These are phyloP conservation scores for Lacerta viridis DNA, from an alignment of 2,797 vertebrate species.

Conservation along the genomic window DNA sequence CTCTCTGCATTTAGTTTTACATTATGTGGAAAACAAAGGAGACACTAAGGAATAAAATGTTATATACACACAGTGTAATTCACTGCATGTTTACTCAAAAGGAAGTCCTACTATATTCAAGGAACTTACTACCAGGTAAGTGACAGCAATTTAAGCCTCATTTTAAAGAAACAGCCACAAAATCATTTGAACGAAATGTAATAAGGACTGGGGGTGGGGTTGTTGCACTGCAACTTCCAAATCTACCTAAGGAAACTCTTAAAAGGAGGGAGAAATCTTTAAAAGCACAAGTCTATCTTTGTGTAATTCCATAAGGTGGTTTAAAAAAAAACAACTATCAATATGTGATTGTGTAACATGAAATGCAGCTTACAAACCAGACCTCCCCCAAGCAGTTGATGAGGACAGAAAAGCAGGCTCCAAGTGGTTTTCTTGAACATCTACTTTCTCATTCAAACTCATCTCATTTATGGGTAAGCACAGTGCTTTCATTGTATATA, in stretches of 20 bases:
- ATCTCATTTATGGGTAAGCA: slow-evolving; percentile 64
- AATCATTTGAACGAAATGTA: slow-evolving; percentile 15
- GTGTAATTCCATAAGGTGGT: slow-evolving; percentile 28
- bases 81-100: background rate
- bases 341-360: slow-evolving; percentile 64
- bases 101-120: background rate
- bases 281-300: slow-evolving; percentile 64
- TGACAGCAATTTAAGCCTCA: background rate
- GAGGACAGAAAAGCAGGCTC: slow-evolving; percentile 62
- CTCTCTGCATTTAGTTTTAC: slow-evolving; percentile 10
- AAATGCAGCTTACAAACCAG: slow-evolving; percentile 55
- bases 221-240: slow-evolving; percentile 25
- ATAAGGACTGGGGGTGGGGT: background rate
- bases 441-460: slow-evolving; percentile 59
- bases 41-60: background rate
- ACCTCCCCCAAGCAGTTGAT: slow-evolving; percentile 51
- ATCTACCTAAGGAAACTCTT: slow-evolving; percentile 35
- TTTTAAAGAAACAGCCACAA: background rate
- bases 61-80: background rate
- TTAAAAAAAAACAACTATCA: slow-evolving; percentile 22
- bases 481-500: slow-evolving; percentile 47
- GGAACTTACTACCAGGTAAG: background rate
- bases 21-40: background rate
- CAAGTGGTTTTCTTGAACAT: slow-evolving; percentile 56
- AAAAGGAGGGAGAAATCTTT: slow-evolving; percentile 49